These are phyloP conservation scores for Dicaeum eximium DNA, from an alignment of 2,113 vertebrate species.

Conservation along the genomic window DNA sequence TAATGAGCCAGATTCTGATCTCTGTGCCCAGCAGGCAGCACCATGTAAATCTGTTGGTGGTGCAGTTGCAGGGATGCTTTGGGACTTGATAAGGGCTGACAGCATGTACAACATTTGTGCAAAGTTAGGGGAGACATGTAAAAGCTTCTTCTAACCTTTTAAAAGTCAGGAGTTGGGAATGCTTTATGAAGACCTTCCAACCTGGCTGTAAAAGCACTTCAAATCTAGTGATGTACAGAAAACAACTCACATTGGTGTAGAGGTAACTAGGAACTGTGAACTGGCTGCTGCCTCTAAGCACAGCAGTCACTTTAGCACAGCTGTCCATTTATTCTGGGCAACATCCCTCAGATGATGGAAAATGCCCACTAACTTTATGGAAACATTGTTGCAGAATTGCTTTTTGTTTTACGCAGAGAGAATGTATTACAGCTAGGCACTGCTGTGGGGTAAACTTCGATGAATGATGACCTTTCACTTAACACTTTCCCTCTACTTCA, in stretches of 20 bases:
- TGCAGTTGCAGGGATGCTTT: not conserved
- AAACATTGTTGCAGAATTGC: not conserved
- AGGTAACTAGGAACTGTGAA: not conserved
- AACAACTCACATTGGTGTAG: not conserved
- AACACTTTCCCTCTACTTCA: not conserved
- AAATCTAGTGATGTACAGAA: not conserved
- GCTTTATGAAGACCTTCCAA: not conserved
- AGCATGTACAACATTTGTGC: rapidly evolving
- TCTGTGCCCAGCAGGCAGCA: not conserved
- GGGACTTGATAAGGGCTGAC: not conserved
- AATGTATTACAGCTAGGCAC: not conserved
- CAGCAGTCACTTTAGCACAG: rapidly evolving
- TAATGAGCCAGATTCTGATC: not conserved
- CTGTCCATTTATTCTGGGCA: not conserved
- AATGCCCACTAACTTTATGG: not conserved
- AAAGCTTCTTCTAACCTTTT: not conserved
- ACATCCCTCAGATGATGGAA: not conserved
- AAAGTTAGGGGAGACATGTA: not conserved
- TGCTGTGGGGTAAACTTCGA: not conserved
- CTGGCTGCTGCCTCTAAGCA: not conserved
- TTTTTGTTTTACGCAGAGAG: not conserved
- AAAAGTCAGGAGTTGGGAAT: not conserved
- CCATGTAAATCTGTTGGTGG: not conserved
- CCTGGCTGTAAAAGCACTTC: not conserved
- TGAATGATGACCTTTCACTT: not conserved